Base-by-base conservation (phyloP, 2,888 invertebrate species). In the Dicranocentrus wangi region DNA sequence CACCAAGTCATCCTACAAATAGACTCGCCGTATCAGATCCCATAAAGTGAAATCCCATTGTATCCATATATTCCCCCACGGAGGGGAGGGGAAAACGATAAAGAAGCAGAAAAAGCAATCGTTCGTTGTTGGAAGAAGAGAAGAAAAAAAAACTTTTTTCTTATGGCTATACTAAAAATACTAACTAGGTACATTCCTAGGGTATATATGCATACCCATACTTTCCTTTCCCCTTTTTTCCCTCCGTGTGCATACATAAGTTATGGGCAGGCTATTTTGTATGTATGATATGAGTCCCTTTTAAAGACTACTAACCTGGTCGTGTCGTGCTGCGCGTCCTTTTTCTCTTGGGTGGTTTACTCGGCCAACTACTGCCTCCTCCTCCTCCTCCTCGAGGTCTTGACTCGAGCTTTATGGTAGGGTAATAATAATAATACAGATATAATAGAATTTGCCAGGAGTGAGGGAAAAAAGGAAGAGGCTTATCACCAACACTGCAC, bases 371-470 rank as follows among this genome's bases (percentile, higher is more conserved):
- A 28, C 27, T 43, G 25, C 21, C 25, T 60, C 61, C 27, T 61
- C 25, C 51, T 28, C 43, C 39, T 28, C 39, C 66, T 43, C 58
- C 23, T 68, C 55, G 42, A 25, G 68, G 58, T 77, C 23, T 47
- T 71, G 69, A 69, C 68, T 77, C 61, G 42, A 58, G 61, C 66
- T 79, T 79, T 79, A 70, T 79, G 58, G 58, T 42, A 65, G 71
- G 28, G 66, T 78, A 78, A 55, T 78, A 71, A 78, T 79, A 70
- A 79, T 79, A 71, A 71, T 71, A 79, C 43, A 63, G 58, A 43
- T 79, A 79, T 79, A 79, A 79, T 79, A 79, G 79, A 79, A 79
- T 79, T 79, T 79, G 58, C 58, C 65, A 27, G 71, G 43, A 79
- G 71, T 21, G 66, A 58, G 17, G 63, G 65, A 69, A 51, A 66